Conservation (phyloP, 2,888 invertebrate species). For the Nemapogon koenigi region DNA sequence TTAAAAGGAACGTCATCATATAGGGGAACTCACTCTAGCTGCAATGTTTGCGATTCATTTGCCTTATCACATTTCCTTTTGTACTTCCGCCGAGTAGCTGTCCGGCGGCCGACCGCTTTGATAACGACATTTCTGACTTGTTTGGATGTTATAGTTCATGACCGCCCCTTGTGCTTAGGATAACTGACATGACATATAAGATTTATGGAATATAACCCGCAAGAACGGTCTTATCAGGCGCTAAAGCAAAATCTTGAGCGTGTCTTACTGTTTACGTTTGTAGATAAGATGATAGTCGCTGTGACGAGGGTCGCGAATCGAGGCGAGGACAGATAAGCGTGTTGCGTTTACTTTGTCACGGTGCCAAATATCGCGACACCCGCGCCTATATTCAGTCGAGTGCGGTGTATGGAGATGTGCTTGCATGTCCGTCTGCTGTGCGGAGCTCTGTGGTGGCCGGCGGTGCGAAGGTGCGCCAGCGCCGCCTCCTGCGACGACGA, state of each 20-base stretch:
- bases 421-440: conserved; percentile 58
- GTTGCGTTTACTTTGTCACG: conserved; percentile 40
- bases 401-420: conserved; percentile 59
- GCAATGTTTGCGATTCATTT: conserved; percentile 39
- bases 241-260: no score
- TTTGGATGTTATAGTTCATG: no score
- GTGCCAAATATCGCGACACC: conserved; percentile 51
- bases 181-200: no score
- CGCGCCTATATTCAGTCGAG: conserved; percentile 57
- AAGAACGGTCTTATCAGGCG: no score
- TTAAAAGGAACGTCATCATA: no score
- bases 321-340: conserved; percentile 45
- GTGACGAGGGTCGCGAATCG: conserved; percentile 9
- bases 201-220: no score
- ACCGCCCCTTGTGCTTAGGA: no score
- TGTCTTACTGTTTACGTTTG: conserved; percentile 9
- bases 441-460: conserved; percentile 59
- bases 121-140: conserved; percentile 34
- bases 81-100: conserved; percentile 37
- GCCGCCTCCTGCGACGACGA: conserved; percentile 48
- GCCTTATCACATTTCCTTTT: conserved; percentile 51
- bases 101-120: conserved; percentile 25
- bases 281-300: conserved; percentile 3
- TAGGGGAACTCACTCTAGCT: no score
- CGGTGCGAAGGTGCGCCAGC: conserved; percentile 52